Conservation (phyloP, 2,113 vertebrate species). For the Oreochromis spilurus region DNA sequence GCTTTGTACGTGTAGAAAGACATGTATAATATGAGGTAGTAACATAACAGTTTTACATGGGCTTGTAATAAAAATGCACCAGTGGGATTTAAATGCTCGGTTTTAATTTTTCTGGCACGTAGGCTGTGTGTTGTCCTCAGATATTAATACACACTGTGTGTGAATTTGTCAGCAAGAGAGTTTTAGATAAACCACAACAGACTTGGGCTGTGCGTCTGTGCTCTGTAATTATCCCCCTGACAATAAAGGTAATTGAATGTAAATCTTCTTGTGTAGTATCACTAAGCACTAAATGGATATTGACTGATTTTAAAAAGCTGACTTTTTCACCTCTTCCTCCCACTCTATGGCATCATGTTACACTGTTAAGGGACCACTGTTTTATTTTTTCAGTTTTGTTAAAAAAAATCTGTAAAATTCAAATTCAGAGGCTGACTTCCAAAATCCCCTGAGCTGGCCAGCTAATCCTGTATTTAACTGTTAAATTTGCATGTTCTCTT, state of each 20-base stretch:
- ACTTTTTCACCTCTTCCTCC: neutral
- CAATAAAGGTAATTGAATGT: conserved; percentile 1
- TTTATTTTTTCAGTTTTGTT: neutral
- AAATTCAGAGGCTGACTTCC: neutral
- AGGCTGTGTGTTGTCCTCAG: neutral
- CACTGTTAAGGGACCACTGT: neutral
- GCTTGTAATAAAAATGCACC: neutral
- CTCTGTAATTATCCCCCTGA: conserved; percentile 19
- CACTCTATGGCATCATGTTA: neutral
- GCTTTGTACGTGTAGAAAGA: neutral
- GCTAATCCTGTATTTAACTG: neutral
- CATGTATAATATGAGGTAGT: neutral
- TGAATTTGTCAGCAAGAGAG: neutral
- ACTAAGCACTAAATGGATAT: neutral
- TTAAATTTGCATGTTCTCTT: neutral
- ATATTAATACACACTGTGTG: neutral
- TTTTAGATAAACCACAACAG: conserved; percentile 26
- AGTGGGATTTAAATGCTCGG: neutral
- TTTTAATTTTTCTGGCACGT: neutral
- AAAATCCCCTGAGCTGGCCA: neutral
- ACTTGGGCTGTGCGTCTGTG: neutral
- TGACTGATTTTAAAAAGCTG: neutral
- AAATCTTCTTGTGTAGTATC: neutral
- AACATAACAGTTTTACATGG: neutral
- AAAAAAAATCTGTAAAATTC: neutral